Evolutionary conservation across 1,140 invertebrate genomes (phyloP).

Genomic region (Spodoptera frugiperda): DNA sequence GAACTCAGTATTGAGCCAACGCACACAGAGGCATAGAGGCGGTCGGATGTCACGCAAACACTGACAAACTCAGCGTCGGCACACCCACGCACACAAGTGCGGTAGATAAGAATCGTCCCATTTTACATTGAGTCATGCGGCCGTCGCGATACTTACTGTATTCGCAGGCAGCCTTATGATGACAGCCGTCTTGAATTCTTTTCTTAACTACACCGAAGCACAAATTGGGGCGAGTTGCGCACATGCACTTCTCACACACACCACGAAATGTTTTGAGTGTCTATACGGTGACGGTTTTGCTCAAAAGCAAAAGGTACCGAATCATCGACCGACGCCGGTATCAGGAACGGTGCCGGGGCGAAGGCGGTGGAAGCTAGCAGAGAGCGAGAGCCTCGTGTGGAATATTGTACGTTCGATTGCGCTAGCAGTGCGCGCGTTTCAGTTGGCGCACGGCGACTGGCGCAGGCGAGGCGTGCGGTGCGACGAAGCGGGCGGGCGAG

Average conservation of each 20-base stretch:
- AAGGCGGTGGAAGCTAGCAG: constrained; percentile 60
- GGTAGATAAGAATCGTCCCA: constrained; percentile 85
- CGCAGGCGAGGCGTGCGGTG: constrained; percentile 80
- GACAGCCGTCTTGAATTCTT: constrained; percentile 82
- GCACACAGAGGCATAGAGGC: constrained; percentile 67
- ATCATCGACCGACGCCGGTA: constrained; percentile 61
- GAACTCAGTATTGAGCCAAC: constrained; percentile 84
- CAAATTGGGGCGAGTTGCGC: constrained; percentile 68
- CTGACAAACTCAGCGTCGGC: constrained; percentile 51
- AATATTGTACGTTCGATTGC: constrained; percentile 78
- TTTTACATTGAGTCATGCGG: constrained; percentile 82
- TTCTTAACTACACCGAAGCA: constrained; percentile 67
- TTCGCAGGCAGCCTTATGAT: constrained; percentile 84
- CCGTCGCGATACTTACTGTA: constrained; percentile 79
- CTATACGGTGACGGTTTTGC: constrained; percentile 53
- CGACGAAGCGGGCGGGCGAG: constrained; percentile 80
- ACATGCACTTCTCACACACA: constrained; percentile 70
- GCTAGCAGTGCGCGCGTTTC: constrained; percentile 83
- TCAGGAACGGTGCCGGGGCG: constrained; percentile 59
- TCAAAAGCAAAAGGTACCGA: constrained; percentile 54
- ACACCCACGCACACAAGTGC: constrained; percentile 69
- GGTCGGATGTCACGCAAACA: constrained; percentile 78
- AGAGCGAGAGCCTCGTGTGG: constrained; percentile 67
- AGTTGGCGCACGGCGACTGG: constrained; percentile 84
- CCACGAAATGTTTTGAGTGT: constrained; percentile 38